Evolutionary conservation across 1,140 invertebrate species (phyloP), one percentile per base, ranked within the genome.

Genomic region (Brachionus asplanchnoidis): DNA sequence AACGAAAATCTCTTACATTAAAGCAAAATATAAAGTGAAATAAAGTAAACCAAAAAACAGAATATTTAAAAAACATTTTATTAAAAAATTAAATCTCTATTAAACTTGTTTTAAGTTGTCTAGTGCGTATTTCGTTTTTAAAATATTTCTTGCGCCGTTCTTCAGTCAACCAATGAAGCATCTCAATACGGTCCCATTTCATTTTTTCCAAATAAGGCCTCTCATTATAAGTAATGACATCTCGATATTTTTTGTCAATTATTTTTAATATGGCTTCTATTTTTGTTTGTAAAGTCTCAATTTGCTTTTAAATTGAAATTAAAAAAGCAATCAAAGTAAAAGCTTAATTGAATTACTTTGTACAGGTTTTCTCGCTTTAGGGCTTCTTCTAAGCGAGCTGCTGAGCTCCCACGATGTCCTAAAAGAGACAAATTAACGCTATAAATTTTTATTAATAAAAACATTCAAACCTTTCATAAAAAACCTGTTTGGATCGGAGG

Each of bases 401-500:
- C 87, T 60, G 88, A 89, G 80, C 88, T 89, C 42, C 88, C 87
- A 12, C 32, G 28, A 73, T 80, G 23, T 85, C 73, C 82, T 84
- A 9, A 14, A 50, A n/a, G 2, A 42, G 2, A 36, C 6, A 65
- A 80, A 23, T 82, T 28, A 12, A 68, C 12, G 14, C 2, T 9
- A 28, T 44, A 70, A 23, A 56, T n/a, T 46, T 12, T 46, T 46
- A 23, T 44, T 44, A n/a, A 11, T 23, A 23, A 78, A 32, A 17
- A 4, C 44, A 65, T n/a, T 11, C 23, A 8, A 70, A 80, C 87
- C 88, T 87, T 88, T 88, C 70, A 88, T 87, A 87, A 90, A 89
- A 86, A 90, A 90, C 85, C 89, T 87, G 85, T 89, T 89, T 11
- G 89, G 89, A 86, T 90, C 89, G 14, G 89, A 90, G 6, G 89